A percentile compares a stretch with the other conserved stretches of the same genome.
phyloP scores from a whole-genome alignment of 64 coral and sea anemone genomes.

The Cladopsammia gracilis region DNA sequence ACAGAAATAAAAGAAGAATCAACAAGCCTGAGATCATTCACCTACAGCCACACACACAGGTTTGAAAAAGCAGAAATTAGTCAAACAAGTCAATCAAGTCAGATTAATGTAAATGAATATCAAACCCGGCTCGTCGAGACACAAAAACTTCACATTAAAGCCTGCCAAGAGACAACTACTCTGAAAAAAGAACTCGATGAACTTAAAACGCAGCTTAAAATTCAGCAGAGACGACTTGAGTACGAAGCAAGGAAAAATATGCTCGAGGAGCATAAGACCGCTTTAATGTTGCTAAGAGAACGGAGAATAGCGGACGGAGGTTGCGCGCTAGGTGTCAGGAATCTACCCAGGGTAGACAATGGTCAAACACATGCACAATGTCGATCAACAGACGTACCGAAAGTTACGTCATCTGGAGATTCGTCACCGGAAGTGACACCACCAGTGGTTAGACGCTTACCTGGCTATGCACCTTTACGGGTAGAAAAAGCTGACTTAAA shows the following conservation, averaged over 20 bases:
- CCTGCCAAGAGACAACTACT: conserved; percentile 23
- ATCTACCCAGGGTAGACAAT: not conserved
- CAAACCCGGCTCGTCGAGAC: conserved; percentile 2
- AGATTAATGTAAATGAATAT: not conserved
- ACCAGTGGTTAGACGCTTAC: not conserved
- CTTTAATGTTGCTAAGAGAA: conserved; percentile 14
- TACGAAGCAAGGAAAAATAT: conserved; percentile 22
- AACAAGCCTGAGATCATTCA: not conserved
- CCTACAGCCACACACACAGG: not conserved
- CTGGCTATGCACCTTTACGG: not conserved
- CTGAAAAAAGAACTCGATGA: conserved; percentile 35
- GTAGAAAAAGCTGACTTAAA: not conserved
- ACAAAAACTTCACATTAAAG: conserved; percentile 30
- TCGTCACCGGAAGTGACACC: not conserved
- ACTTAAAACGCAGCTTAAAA: conserved; percentile 26
- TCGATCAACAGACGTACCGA: not conserved
- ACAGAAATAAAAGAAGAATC: conserved; percentile 33
- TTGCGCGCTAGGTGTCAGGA: not conserved
- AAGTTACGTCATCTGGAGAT: not conserved
- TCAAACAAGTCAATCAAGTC: not conserved
- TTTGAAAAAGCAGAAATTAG: not conserved
- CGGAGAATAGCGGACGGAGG: conserved; percentile 28
- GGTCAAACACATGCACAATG: not conserved
- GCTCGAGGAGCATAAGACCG: conserved; percentile 36
- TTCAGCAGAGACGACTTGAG: conserved; percentile 25